Evolutionary conservation across 2,797 vertebrate genomes (phyloP).

Genomic region (Danionella dracula): DNA sequence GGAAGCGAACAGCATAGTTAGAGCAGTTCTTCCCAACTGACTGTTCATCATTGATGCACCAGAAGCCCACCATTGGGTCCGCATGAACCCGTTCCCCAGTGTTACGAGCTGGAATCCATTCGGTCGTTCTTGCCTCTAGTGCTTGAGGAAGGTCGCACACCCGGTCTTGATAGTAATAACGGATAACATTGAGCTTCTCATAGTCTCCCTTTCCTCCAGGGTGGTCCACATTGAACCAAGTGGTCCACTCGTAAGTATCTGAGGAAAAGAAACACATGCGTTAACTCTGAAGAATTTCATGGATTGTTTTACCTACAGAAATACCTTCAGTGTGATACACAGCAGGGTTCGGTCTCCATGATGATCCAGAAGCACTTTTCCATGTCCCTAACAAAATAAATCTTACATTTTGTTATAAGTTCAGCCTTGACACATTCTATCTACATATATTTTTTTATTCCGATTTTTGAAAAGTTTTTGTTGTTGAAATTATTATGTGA

Average conservation of each 20-base stretch:
- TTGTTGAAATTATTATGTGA: too few relatives aligned
- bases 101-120: constrained; percentile 74
- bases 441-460: too few relatives aligned
- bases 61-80: constrained; percentile 78
- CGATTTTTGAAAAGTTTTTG: too few relatives aligned
- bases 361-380: constrained; percentile 44
- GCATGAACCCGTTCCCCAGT: constrained; percentile 79
- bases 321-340: constrained; percentile 56
- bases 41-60: constrained; percentile 87
- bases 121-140: constrained; percentile 82
- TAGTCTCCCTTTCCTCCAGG: constrained; percentile 84
- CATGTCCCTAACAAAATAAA: constrained; percentile 47
- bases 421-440: too few relatives aligned
- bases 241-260: constrained; percentile 80
- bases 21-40: constrained; percentile 75
- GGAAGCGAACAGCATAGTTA: constrained; percentile 86
- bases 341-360: constrained; percentile 33
- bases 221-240: constrained; percentile 90
- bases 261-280: background rate
- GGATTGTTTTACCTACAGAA: background rate
- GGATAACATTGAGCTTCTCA: constrained; percentile 83
- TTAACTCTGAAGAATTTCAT: too few relatives aligned
- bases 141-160: constrained; percentile 71
- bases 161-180: constrained; percentile 78
- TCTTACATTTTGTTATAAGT: too few relatives aligned